Evolutionary conservation across 2,113 vertebrate species (phyloP).

Genomic region (Egretta garzetta): DNA sequence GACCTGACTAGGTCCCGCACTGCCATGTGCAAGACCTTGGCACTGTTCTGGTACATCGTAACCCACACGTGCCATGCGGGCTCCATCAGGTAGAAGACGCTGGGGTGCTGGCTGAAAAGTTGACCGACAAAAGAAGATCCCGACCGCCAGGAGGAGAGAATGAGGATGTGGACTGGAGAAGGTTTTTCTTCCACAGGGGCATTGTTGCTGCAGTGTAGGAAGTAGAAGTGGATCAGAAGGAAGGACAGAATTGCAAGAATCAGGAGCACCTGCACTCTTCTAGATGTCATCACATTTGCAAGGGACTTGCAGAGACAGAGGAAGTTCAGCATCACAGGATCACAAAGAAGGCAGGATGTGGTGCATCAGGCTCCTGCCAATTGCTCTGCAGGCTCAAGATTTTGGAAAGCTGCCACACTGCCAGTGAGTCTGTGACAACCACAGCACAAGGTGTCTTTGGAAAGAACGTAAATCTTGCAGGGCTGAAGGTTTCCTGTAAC

Average conservation of each 20-base stretch:
- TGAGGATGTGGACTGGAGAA: constrained; percentile 84
- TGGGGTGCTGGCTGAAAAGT: constrained; percentile 93
- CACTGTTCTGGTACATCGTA: constrained; percentile 74
- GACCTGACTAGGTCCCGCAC: constrained; percentile 87
- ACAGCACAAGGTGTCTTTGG: not conserved
- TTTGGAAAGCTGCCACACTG: not conserved
- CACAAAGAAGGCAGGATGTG: not conserved
- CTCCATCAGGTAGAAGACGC: constrained; percentile 97
- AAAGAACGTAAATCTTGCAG: not conserved
- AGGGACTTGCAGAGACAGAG: not conserved
- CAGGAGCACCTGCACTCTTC: not conserved
- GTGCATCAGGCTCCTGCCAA: not conserved
- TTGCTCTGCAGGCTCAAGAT: not conserved
- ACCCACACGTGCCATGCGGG: constrained; percentile 93
- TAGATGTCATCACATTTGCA: constrained; percentile 23
- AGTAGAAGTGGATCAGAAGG: constrained; percentile 70
- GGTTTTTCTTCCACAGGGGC: not conserved
- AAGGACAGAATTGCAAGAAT: constrained; percentile 70
- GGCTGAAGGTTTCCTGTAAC: not conserved
- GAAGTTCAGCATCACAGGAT: not conserved
- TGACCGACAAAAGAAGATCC: constrained; percentile 96
- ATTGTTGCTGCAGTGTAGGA: constrained; percentile 62
- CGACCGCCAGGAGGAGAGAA: constrained; percentile 94
- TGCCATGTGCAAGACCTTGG: constrained; percentile 83
- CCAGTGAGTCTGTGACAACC: not conserved